Evolutionary conservation across 2,797 vertebrate genomes (phyloP).

Genomic region (Enteromius mattozi): DNA sequence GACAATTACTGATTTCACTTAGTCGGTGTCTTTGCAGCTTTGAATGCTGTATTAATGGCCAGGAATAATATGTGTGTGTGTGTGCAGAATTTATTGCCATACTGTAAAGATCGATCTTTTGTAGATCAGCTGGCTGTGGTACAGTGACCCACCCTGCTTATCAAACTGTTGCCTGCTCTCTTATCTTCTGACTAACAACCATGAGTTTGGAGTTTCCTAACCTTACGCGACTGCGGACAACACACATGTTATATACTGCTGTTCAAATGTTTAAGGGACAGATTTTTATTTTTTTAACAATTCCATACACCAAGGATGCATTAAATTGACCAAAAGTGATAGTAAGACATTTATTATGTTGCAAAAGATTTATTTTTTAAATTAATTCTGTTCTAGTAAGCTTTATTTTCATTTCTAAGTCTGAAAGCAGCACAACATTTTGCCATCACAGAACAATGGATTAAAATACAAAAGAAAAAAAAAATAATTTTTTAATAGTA

Average conservation of each 20-base stretch:
- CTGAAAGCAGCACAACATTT: not conserved
- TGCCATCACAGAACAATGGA: not conserved
- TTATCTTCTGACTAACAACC: slow-evolving; percentile 26
- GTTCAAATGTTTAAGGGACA: not conserved
- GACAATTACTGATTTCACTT: not conserved
- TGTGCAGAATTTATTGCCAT: no score
- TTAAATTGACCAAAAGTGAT: not conserved
- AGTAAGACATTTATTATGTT: not conserved
- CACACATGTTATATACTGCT: not conserved
- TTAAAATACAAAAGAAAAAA: not conserved
- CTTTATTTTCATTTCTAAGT: not conserved
- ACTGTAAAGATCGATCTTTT: no score
- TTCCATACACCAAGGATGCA: no score
- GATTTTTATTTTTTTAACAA: not conserved
- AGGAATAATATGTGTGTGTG: not conserved
- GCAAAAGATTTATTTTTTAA: not conserved
- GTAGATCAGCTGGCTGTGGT: no score
- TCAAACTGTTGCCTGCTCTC: slow-evolving; percentile 7
- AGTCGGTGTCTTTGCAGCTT: not conserved
- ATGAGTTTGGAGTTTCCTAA: not conserved
- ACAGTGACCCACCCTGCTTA: slow-evolving; percentile 38
- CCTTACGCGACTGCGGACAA: not conserved
- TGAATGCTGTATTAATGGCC: not conserved
- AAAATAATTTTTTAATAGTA: not conserved
- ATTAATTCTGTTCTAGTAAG: not conserved